Percentiles rank a stretch among this genome's conserved stretches.
phyloP scores from a whole-genome alignment of 2,888 invertebrate genomes.

The Miltochrista miniata region DNA sequence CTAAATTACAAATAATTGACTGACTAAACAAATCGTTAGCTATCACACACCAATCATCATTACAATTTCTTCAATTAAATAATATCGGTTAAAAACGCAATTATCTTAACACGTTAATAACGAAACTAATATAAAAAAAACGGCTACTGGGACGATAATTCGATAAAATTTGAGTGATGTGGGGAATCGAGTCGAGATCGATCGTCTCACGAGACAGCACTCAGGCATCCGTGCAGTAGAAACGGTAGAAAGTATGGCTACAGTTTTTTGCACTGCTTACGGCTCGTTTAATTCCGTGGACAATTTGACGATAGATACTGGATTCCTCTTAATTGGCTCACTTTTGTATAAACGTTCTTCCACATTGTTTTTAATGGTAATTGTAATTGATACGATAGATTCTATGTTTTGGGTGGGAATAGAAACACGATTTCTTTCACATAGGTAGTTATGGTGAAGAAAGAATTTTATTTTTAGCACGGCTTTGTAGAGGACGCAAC shows the following conservation, averaged over 20 bases:
- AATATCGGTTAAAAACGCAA: background rate
- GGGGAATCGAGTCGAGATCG: constrained; percentile 19
- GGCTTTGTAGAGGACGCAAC: no score
- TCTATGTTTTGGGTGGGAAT: background rate
- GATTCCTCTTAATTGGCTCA: constrained; percentile 34
- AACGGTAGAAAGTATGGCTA: constrained; percentile 69
- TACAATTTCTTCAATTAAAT: background rate
- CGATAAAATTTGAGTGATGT: constrained; percentile 39
- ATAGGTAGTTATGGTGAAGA: no score
- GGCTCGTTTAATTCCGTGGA: constrained; percentile 37
- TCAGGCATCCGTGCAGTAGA: constrained; percentile 72
- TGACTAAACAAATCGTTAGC: background rate
- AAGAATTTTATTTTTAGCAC: no score
- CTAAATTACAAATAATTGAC: constrained; percentile 3
- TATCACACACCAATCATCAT: background rate
- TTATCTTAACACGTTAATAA: constrained; percentile 2
- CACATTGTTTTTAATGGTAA: background rate
- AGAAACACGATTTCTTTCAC: background rate
- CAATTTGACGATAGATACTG: constrained; percentile 35
- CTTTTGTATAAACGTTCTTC: constrained; percentile 12
- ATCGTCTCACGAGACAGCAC: constrained; percentile 28
- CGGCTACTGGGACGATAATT: constrained; percentile 25
- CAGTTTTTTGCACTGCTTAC: constrained; percentile 59
- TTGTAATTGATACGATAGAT: constrained; percentile 5
- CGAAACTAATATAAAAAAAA: constrained; percentile 5